Conservation (phyloP, 2,888 invertebrate species). For the Catocala nupta region DNA sequence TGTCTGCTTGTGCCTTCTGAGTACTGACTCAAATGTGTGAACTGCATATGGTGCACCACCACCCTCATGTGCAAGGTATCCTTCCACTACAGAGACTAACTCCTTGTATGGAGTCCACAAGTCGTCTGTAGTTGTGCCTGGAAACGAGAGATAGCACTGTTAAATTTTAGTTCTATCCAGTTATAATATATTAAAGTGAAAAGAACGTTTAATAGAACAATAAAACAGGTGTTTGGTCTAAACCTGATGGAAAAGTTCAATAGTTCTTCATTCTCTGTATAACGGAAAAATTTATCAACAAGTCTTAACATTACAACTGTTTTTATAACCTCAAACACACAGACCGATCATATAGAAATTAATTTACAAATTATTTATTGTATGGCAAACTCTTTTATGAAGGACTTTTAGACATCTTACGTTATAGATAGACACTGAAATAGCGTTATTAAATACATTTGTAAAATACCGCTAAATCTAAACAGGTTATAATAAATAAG, state of each 20-base stretch:
- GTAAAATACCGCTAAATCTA: conserved; percentile 47
- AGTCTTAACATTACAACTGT: conserved; percentile 4
- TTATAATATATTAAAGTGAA: too few species aligned
- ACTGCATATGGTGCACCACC: conserved; percentile 87
- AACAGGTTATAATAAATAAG: conserved; percentile 45
- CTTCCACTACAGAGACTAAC: conserved; percentile 90
- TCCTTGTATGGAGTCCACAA: conserved; percentile 95
- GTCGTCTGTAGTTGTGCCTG: conserved; percentile 89
- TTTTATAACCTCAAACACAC: conserved; percentile 39
- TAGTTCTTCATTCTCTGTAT: too few species aligned
- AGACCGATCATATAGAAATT: neutral
- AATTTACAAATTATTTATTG: too few species aligned
- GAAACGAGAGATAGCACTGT: too few species aligned
- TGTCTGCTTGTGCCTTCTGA: conserved; percentile 94
- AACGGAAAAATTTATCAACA: too few species aligned
- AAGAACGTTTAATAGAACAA: too few species aligned
- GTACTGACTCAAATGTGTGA: conserved; percentile 90
- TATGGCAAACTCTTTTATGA: too few species aligned
- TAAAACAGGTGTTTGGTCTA: too few species aligned
- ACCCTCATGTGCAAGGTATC: conserved; percentile 88
- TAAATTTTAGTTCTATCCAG: too few species aligned
- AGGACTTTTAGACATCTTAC: too few species aligned
- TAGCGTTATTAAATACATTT: neutral
- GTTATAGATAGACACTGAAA: too few species aligned
- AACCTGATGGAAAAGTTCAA: too few species aligned